These are phyloP conservation scores for Eolophus roseicapilla DNA, from an alignment of 2,113 vertebrate species.

Conservation along the genomic window DNA sequence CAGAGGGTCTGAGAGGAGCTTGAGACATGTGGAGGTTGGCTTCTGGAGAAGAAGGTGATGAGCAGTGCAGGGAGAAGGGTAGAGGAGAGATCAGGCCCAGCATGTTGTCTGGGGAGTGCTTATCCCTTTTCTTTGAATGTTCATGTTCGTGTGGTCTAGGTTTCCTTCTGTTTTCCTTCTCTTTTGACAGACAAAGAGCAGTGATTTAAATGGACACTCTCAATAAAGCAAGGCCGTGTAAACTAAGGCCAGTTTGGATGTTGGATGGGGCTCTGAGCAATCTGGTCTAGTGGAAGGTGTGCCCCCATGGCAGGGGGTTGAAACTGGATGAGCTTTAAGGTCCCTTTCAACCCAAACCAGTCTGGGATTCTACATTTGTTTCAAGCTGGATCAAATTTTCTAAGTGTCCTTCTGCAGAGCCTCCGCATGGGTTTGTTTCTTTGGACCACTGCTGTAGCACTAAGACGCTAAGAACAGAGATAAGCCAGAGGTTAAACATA, in stretches of 20 bases:
- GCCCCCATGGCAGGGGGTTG: background rate
- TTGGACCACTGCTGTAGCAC: background rate
- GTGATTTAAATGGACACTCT: slow-evolving; percentile 41
- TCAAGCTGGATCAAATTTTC: rapidly evolving
- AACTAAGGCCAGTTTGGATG: background rate
- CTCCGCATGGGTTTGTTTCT: background rate
- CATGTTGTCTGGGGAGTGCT: background rate
- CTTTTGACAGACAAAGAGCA: background rate
- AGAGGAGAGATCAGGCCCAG: background rate
- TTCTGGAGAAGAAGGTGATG: slow-evolving; percentile 21
- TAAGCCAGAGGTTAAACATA: background rate
- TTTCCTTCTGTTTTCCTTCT: background rate
- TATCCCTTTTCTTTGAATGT: background rate
- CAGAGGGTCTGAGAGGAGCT: background rate
- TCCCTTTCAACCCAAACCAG: background rate
- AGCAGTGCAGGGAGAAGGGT: background rate
- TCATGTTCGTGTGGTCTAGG: background rate
- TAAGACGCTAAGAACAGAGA: background rate
- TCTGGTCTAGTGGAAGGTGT: background rate
- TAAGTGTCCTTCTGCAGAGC: background rate
- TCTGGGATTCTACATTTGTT: background rate
- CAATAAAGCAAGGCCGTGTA: background rate
- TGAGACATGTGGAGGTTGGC: background rate
- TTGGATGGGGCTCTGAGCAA: background rate
- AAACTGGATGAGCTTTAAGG: background rate